Base-by-base conservation (phyloP, 2,888 invertebrate species). In the Gibbula magus region DNA sequence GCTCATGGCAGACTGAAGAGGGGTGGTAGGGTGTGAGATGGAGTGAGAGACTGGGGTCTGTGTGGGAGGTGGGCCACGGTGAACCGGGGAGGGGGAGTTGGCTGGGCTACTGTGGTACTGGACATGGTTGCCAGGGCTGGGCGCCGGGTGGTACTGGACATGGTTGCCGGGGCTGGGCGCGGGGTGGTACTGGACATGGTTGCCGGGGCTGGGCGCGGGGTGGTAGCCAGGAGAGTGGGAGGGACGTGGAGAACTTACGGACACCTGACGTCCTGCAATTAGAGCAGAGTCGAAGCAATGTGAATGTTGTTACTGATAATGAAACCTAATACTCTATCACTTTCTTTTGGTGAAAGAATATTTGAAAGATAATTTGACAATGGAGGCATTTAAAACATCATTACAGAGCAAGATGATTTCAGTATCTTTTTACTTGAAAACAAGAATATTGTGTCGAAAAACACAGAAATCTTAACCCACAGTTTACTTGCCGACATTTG, bases 21-120 rank as follows among this genome's bases (percentile, higher is more conserved):
- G 74, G 67, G 52, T 86, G 82, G 75, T 84, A 77, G 29, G 84
- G 81, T 35, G 85, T 82, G 13, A 84, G 82, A 35, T 84, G 75
- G 25, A 85, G 85, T 29, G 85, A 84, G 1, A 83, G 87, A 61
- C 82, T 82, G 25, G 82, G 79, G 2, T 86, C 86, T 35, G 81
- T 79, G 80, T 86, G 85, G 45, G 20, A 61, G 67, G 76, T 52
- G 70, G 74, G 45, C 51, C 39, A 18, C 29, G 51, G 0, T 39
- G 39, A 70, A 67, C 61, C 45, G 75, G 45, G 78, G 66, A 77
- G 20, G 56, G 77, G 51, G 77, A 54, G 75, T 53, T 54, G 78
- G 16, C 56, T 61, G 73, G 51, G 51, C 39, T 25, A 75, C 39
- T 51, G 80, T 82, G 75, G 75, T 80, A 53, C 70, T 53, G 75